Percentiles rank a stretch among this genome's conserved stretches.
phyloP scores from a whole-genome alignment of 2,888 invertebrate species.

The Lasiommata megera region DNA sequence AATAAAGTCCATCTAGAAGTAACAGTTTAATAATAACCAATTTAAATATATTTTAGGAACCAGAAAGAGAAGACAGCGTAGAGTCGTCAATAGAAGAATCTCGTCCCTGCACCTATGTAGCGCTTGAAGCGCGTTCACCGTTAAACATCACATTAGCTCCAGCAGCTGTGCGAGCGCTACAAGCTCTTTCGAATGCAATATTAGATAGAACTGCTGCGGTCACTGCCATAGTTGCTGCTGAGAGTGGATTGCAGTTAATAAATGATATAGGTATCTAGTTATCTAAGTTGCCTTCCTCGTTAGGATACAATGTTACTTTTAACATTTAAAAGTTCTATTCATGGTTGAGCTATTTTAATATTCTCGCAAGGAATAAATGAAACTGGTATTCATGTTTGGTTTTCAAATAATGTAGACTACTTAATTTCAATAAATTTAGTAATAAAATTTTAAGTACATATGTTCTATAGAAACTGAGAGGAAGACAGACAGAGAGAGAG shows the following conservation, averaged over 20 bases:
- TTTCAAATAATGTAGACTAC: no score
- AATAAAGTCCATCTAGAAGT: no score
- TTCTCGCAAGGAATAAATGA: no score
- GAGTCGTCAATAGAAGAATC: conserved; percentile 76
- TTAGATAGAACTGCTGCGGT: conserved; percentile 62
- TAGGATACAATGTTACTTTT: no score
- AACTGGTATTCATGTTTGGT: no score
- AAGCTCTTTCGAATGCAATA: conserved; percentile 52
- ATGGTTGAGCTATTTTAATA: no score
- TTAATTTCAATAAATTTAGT: no score
- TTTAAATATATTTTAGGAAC: conserved; percentile 46
- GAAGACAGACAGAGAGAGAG: no score
- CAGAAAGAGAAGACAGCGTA: conserved; percentile 68
- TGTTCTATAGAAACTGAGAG: no score
- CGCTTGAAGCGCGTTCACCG: conserved; percentile 84
- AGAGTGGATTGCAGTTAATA: conserved; percentile 63
- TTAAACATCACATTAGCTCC: conserved; percentile 87
- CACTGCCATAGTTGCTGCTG: conserved; percentile 53
- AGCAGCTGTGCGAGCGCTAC: conserved; percentile 81
- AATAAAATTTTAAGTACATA: no score
- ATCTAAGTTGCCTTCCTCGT: neutral
- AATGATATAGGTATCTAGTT: conserved; percentile 82
- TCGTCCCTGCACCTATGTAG: conserved; percentile 83
- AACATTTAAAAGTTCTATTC: no score
- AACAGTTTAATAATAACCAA: neutral